These are phyloP conservation scores for Drosophila subsilvestris DNA, from an alignment of 2,888 invertebrate genomes.

Conservation along the genomic window DNA sequence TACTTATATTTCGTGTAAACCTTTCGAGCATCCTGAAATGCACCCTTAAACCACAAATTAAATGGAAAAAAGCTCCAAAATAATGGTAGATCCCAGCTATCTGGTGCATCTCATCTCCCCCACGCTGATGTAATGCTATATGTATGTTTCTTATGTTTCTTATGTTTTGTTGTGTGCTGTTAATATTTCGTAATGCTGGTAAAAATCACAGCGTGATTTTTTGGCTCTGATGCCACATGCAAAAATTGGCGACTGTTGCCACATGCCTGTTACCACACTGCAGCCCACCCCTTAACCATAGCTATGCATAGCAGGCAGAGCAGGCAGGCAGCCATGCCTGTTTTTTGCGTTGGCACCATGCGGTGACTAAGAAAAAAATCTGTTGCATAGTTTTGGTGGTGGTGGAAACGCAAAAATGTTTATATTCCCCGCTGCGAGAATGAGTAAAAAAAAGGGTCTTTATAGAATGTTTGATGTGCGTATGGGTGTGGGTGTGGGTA, in stretches of 20 bases:
- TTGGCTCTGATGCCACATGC: conserved; percentile 47
- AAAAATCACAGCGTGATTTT: conserved; percentile 70
- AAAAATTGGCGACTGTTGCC: conserved; percentile 56
- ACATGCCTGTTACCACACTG: conserved; percentile 7
- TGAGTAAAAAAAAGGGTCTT: conserved; percentile 16
- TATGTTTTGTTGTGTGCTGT: conserved; percentile 59
- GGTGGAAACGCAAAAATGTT: conserved; percentile 55
- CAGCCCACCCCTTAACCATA: background rate
- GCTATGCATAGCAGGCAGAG: too few species aligned
- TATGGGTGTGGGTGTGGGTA: background rate
- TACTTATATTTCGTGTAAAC: too few species aligned
- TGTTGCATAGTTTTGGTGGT: conserved; percentile 72
- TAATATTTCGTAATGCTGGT: conserved; percentile 76
- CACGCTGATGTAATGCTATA: background rate
- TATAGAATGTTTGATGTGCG: conserved; percentile 31
- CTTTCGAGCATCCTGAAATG: too few species aligned
- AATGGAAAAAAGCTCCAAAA: background rate
- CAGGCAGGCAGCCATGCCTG: background rate
- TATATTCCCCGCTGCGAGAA: conserved; percentile 63
- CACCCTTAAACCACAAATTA: too few species aligned
- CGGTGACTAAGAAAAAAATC: conserved; percentile 67
- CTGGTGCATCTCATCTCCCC: background rate
- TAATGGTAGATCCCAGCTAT: background rate
- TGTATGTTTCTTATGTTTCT: conserved; percentile 25
- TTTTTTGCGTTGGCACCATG: conserved; percentile 59